phyloP scores from a whole-genome alignment of 2,888 invertebrate genomes.

The Catocala sponsa region DNA sequence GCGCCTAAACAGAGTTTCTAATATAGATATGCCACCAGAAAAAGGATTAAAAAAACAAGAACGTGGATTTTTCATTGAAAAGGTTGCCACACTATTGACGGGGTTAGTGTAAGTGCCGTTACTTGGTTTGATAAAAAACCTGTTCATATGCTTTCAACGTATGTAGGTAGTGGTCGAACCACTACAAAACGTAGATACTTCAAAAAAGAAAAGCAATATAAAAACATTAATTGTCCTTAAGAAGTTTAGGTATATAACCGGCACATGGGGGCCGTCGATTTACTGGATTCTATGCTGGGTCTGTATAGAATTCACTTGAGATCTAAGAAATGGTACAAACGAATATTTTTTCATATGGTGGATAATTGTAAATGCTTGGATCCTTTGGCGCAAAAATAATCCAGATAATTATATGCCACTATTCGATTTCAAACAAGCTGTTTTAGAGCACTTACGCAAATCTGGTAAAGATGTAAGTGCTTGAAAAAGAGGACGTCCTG shows the following conservation, averaged over 20 bases:
- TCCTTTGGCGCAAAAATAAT: constrained; percentile 26
- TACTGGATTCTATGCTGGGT: constrained; percentile 32
- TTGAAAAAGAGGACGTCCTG: too few species aligned
- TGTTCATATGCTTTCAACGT: constrained; percentile 13
- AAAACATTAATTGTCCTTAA: constrained; percentile 28
- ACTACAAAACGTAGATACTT: constrained; percentile 23
- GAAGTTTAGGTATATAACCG: constrained; percentile 25
- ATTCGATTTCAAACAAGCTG: constrained; percentile 23
- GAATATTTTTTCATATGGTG: constrained; percentile 35
- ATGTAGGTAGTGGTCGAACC: constrained; percentile 21
- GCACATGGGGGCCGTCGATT: constrained; percentile 19
- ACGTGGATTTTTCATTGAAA: constrained; percentile 14
- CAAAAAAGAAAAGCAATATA: constrained; percentile 29
- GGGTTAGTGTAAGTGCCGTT: constrained; percentile 3
- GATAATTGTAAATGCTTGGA: constrained; percentile 34
- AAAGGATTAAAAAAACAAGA: constrained; percentile 7
- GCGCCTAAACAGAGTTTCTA: constrained; percentile 20
- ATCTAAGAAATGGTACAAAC: constrained; percentile 31
- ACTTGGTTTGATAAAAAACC: constrained; percentile 21
- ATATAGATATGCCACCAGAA: constrained; percentile 16
- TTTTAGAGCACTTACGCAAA: constrained; percentile 5
- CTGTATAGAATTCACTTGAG: constrained; percentile 36
- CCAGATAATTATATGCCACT: constrained; percentile 22
- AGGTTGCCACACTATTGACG: constrained; percentile 10
- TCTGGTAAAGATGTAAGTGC: too few species aligned